Base-by-base conservation (phyloP, 2,888 invertebrate species). In the Caenorhabditis sp. region DNA sequence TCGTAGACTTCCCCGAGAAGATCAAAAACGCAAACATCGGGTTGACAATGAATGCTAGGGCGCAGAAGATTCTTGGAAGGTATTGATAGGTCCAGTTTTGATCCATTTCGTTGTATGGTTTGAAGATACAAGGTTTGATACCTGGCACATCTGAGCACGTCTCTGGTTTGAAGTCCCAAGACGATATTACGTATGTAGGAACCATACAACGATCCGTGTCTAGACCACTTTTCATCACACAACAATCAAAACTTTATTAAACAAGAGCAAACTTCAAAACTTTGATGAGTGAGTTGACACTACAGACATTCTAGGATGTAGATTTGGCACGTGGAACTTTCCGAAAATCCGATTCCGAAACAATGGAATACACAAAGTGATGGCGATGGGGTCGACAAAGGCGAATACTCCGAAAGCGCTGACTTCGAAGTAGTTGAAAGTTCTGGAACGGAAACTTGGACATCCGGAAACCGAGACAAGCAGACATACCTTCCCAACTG, bases 361-460 rank as follows among this genome's bases (percentile, higher is more conserved):
- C 3, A 49, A 22, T 1, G 70, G 69, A 77, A 70, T 49, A 38
- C 47, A 70, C 3, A 51, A 19, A 28, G 61, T 69, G 12, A 70
- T 66, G 7, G 75, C 75, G 1, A 75, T 6, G 4, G 75, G 75
- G 28, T 75, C 75, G 19, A 69, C 49, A n/a, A 70, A 69, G 14
- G 77, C 61, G 28, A 77, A 70, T 2, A 51, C 44, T 22, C 44
- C 59, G 16, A 77, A 24, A 16, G 70, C 69, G n/a, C 54, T 79
- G n/a, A 63, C 51, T 38, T 68, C 63, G 44, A 63, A 16, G 22
- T 64, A 64, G 26, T 74, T 74, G 54, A 73, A 49, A 16, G 38
- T 38, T 59, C 72, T 72, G 47, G 26, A 61, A 68, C 3, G 12
- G 12, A 12, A 38, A 38, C 8, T 6, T 38, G 38, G 12, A 10